Evolutionary conservation across 2,888 invertebrate species (phyloP).

Genomic region (Leptopilina drosophilae): DNA sequence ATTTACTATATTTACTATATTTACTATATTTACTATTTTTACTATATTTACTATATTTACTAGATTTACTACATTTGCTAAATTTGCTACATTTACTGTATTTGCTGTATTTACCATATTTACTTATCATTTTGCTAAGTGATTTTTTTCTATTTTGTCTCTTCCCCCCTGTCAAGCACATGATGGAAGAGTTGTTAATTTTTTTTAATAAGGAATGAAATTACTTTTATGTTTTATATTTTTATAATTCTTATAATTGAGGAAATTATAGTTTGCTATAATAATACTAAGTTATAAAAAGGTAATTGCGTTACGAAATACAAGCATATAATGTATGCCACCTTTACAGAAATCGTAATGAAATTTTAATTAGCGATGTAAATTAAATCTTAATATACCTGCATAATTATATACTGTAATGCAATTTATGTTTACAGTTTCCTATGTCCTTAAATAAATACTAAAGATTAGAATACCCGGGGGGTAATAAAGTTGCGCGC

Average conservation of each 20-base stretch:
- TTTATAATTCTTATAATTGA: constrained; percentile 8
- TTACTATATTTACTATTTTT: too few species aligned
- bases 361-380: constrained; percentile 21
- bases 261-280: constrained; percentile 11
- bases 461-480: constrained; percentile 28
- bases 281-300: constrained; percentile 13
- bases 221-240: constrained; percentile 5
- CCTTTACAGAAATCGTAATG: constrained; percentile 6
- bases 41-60: too few species aligned
- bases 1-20: too few species aligned
- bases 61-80: too few species aligned
- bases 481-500: constrained; percentile 21
- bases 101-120: too few species aligned
- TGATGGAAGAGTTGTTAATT: not conserved
- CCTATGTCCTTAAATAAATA: constrained; percentile 22
- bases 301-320: constrained; percentile 7
- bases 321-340: constrained; percentile 11
- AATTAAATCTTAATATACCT: constrained; percentile 34
- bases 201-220: not conserved
- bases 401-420: constrained; percentile 32
- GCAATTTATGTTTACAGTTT: constrained; percentile 9
- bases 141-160: not conserved
- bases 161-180: not conserved
- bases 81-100: too few species aligned
- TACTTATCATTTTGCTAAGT: not conserved